Conservation (phyloP, 2,113 vertebrate genomes). For the Elephas maximus region DNA sequence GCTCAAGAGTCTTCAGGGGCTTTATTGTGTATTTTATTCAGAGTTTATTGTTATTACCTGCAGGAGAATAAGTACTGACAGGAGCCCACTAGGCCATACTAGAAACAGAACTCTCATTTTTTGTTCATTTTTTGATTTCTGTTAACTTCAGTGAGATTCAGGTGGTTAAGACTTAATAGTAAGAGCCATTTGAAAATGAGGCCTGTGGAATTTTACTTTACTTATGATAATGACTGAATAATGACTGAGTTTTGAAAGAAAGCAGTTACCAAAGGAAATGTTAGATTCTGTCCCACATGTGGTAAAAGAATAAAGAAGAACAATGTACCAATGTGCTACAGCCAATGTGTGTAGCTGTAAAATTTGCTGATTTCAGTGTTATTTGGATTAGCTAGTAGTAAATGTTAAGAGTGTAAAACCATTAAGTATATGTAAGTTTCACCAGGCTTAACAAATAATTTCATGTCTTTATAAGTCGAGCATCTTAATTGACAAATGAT, state of each 20-base stretch:
- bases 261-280: background rate
- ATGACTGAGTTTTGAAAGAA: background rate
- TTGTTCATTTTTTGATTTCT: conserved; percentile 29
- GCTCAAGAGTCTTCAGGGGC: background rate
- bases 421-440: conserved; percentile 16
- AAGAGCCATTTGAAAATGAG: conserved; percentile 34
- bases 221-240: background rate
- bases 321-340: background rate
- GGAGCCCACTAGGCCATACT: background rate
- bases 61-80: background rate
- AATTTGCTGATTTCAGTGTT: background rate
- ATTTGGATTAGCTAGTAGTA: background rate
- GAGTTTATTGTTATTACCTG: background rate
- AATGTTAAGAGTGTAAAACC: background rate
- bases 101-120: conserved; percentile 21
- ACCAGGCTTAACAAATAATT: background rate
- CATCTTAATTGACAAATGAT: conserved; percentile 32
- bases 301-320: background rate
- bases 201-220: background rate
- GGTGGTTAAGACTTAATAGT: background rate
- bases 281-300: background rate
- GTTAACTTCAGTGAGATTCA: conserved; percentile 3
- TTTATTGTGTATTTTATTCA: background rate
- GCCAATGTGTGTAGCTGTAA: background rate
- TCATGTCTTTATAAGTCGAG: background rate